These are phyloP conservation scores for Channa argus DNA, from an alignment of 2,113 vertebrate species.

Conservation along the genomic window DNA sequence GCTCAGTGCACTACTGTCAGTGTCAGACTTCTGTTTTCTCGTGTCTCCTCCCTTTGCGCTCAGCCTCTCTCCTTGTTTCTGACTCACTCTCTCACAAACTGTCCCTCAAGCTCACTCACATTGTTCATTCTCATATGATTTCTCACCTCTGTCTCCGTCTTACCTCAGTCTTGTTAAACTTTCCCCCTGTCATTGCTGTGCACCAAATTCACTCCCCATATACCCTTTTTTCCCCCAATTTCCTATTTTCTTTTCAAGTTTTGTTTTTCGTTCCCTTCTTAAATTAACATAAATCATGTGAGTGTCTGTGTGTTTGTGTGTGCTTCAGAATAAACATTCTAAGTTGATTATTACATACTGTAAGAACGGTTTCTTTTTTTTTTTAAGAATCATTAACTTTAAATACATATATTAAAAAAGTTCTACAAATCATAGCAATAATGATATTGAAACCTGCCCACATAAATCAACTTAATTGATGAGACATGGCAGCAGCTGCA, in stretches of 20 bases:
- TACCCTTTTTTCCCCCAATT: neutral
- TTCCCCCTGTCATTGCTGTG: slow-evolving; percentile 18
- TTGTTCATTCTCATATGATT: slow-evolving; percentile 49
- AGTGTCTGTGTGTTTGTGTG: too few species aligned
- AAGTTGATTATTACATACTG: too few species aligned
- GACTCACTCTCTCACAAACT: slow-evolving; percentile 9
- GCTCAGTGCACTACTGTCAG: slow-evolving; percentile 70
- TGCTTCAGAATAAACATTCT: too few species aligned
- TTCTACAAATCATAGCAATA: too few species aligned
- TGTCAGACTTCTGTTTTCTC: slow-evolving; percentile 61
- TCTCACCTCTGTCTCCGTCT: slow-evolving; percentile 56
- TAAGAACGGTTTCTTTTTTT: too few species aligned
- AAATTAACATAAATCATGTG: too few species aligned
- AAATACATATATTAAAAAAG: too few species aligned
- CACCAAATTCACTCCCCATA: neutral
- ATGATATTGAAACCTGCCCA: too few species aligned
- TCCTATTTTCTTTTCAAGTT: neutral
- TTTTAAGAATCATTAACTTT: too few species aligned
- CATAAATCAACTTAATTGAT: too few species aligned
- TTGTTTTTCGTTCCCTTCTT: too few species aligned
- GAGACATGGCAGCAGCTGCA: too few species aligned
- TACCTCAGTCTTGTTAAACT: slow-evolving; percentile 30
- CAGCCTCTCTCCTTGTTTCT: neutral
- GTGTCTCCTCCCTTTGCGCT: slow-evolving; percentile 28
- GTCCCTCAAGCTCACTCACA: slow-evolving; percentile 58